Percentiles rank a stretch among this genome's conserved stretches.
These are phyloP conservation scores for Timema cristinae DNA, from an alignment of 2,888 invertebrate genomes.

Conservation along the genomic window DNA sequence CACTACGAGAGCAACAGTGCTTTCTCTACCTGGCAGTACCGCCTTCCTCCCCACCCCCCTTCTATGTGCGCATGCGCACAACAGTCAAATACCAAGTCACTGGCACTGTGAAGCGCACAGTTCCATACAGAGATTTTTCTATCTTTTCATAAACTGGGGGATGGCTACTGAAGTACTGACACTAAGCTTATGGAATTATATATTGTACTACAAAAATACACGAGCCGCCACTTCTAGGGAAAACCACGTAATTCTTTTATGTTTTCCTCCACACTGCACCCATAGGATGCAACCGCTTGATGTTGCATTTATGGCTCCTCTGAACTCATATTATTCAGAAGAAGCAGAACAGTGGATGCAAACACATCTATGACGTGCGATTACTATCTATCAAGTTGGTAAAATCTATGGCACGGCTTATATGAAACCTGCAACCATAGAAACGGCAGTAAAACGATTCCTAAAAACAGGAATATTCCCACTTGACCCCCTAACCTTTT, in stretches of 20 bases:
- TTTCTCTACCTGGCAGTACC: too few species aligned
- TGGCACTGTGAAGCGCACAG: too few species aligned
- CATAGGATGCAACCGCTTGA: conserved; percentile 36
- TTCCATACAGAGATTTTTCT: too few species aligned
- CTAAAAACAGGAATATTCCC: conserved; percentile 32
- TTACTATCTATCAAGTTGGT: conserved; percentile 31
- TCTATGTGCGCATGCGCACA: too few species aligned
- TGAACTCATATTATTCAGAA: conserved; percentile 33
- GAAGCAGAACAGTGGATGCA: conserved; percentile 32
- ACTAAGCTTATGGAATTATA: too few species aligned
- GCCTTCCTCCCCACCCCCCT: too few species aligned
- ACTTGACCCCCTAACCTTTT: conserved; percentile 26
- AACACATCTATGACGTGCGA: conserved; percentile 24
- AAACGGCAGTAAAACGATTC: conserved; percentile 31
- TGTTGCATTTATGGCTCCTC: conserved; percentile 33
- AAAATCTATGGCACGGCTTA: conserved; percentile 31
- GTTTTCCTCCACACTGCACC: conserved; percentile 37
- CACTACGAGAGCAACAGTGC: too few species aligned
- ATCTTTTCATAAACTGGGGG: too few species aligned
- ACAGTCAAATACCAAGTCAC: too few species aligned
- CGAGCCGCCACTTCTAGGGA: too few species aligned
- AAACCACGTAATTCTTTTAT: conserved; percentile 35
- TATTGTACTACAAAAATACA: too few species aligned
- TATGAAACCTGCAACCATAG: conserved; percentile 30
- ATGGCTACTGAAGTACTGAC: too few species aligned